phyloP scores from a whole-genome alignment of 2,113 vertebrate species.

The Mormyrus iriodes region DNA sequence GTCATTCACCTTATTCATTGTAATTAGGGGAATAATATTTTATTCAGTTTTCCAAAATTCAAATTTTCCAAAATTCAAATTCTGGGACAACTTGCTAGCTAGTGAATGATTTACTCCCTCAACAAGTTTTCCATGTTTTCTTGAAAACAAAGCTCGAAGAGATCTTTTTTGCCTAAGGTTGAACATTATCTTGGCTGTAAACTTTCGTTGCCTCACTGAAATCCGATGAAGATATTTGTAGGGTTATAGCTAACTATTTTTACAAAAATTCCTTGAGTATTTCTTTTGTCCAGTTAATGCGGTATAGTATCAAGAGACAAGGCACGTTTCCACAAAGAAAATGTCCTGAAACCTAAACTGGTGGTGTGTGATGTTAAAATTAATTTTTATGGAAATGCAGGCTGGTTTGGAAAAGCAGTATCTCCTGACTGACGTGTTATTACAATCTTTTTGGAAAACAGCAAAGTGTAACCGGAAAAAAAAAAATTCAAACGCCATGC shows the following conservation, averaged over 20 bases:
- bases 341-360: too few species aligned
- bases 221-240: neutral
- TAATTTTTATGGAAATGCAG: too few species aligned
- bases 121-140: neutral
- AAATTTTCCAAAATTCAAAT: neutral
- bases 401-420: too few species aligned
- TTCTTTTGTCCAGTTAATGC: too few species aligned
- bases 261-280: too few species aligned
- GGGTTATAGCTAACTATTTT: neutral
- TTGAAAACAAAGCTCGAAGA: neutral
- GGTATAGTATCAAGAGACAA: too few species aligned
- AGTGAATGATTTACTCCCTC: neutral
- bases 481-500: too few species aligned
- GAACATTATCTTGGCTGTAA: neutral
- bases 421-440: too few species aligned
- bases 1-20: neutral
- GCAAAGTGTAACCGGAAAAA: too few species aligned
- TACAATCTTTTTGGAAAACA: too few species aligned
- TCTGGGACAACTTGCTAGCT: neutral
- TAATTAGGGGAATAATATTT: neutral
- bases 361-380: too few species aligned
- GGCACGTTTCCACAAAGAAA: too few species aligned
- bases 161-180: neutral
- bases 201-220: neutral
- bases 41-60: neutral